Evolutionary conservation across 2,888 invertebrate species (phyloP), one percentile per base, ranked within the genome.

Genomic region (Diaprepes abbreviatus): DNA sequence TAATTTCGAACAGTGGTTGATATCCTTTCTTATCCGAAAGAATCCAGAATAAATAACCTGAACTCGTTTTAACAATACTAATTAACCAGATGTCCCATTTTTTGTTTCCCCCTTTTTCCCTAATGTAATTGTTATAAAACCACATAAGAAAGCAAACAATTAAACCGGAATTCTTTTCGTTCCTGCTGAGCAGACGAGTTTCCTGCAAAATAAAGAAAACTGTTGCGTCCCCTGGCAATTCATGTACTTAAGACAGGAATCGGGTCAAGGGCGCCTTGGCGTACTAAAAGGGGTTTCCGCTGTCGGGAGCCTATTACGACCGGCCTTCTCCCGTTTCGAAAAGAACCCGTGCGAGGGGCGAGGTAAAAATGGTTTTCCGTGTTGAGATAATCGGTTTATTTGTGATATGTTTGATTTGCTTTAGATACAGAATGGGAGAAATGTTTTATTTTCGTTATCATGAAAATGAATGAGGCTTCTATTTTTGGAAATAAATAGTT

Each of bases 141-240:
- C 16, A 10, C 10, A 14, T 9, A 3, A 21, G 17, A 54, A 36
- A 1, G 19, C 7, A 10, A 55, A 55, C 55, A 55, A 55, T 55
- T n/a, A 55, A 55, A 38, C 55, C 55, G 31, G 55, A 55, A 55
- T 55, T 14, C 28, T 48, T 48, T 48, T 28, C 1, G 28, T 48
- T 55, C 55, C 55, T 55, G 55, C 21, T 5, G 55, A 21, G 36
- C 55, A 21, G 36, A 55, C 55, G 55, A 33, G 54, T 7, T 38
- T 55, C 55, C 55, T 55, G 55, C 19, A 36, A 36, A 36, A 55
- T 55, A 55, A 55, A 55, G 55, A 55, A 55, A 36, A 55, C 55
- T 55, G 55, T 55, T 55, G 55, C 55, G 55, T 55, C 36, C 55
- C 55, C 36, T 31, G 12, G 17, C 36, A 36, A 55, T 55, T 21